These are phyloP conservation scores for Emmelina monodactyla DNA, from an alignment of 2,888 invertebrate species.

Conservation along the genomic window DNA sequence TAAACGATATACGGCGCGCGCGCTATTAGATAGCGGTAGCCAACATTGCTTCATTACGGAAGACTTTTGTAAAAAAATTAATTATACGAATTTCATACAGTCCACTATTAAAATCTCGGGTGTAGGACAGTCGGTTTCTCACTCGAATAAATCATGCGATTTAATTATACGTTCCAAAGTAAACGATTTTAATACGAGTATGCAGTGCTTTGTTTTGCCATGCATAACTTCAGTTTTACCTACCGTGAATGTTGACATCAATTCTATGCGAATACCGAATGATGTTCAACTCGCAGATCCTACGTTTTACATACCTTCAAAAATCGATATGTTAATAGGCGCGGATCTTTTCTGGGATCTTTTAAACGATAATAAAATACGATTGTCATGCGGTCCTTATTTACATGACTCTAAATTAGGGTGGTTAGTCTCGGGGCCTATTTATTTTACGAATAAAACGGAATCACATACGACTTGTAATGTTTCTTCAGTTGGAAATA, in stretches of 20 bases:
- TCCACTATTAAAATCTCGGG: neutral
- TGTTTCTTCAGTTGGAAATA: no score
- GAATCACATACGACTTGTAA: no score
- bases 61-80: neutral
- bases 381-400: neutral
- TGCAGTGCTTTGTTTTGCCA: neutral
- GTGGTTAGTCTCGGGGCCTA: neutral
- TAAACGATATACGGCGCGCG: neutral
- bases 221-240: neutral
- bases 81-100: neutral
- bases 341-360: neutral
- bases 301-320: neutral
- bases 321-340: neutral
- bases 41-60: conserved; percentile 3
- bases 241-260: neutral
- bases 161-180: neutral
- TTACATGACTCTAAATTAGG: neutral
- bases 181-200: neutral
- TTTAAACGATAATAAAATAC: neutral
- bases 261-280: neutral
- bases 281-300: neutral
- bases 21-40: conserved; percentile 2
- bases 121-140: neutral
- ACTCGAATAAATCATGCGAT: neutral
- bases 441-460: no score